Percentiles rank a stretch among this genome's conserved stretches.
Conservation (phyloP, 1,140 invertebrate genomes). For the Pogonomyrmex barbatus region DNA sequence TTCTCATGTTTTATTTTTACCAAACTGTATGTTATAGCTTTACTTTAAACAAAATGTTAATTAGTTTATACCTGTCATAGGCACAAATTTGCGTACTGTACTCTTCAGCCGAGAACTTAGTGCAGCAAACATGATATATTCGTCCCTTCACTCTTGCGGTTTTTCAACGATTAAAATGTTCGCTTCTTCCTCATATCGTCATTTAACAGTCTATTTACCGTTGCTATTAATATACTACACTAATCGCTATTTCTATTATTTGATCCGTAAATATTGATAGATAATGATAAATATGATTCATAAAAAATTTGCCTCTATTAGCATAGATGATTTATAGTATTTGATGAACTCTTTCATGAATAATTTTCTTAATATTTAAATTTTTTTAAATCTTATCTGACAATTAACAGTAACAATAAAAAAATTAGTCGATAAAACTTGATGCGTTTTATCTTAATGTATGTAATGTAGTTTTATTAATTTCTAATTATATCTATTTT, state of each 20-base stretch:
- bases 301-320: background rate
- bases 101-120: background rate
- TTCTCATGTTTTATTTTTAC: background rate
- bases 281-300: background rate
- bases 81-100: conserved; percentile 11
- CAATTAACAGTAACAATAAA: background rate
- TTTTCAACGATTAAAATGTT: conserved; percentile 11
- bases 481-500: background rate
- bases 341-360: background rate
- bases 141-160: conserved; percentile 31
- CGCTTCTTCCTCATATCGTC: background rate
- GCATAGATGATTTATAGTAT: background rate
- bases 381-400: background rate
- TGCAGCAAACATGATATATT: background rate
- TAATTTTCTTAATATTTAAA: background rate
- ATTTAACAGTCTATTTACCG: background rate
- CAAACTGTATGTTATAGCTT: background rate
- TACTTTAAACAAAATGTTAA: background rate
- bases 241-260: background rate
- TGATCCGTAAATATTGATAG: conserved; percentile 9
- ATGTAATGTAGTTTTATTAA: background rate
- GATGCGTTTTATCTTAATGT: background rate
- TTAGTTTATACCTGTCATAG: background rate
- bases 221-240: background rate
- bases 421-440: background rate